phyloP scores from a whole-genome alignment of 2,888 invertebrate species.

The Rhopalosiphum nymphaeae region DNA sequence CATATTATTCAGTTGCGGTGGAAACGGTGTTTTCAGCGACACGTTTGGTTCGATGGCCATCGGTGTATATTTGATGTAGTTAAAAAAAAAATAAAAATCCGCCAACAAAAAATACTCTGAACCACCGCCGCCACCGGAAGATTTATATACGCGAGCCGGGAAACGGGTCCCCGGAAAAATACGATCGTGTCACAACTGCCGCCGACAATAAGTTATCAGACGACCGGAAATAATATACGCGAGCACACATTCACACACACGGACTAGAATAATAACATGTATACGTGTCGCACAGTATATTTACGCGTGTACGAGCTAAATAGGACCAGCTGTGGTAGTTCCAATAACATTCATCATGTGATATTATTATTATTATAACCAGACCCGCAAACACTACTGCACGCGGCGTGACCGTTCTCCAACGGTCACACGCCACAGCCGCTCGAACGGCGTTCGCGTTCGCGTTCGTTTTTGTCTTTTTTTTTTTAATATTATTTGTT shows the following conservation, averaged over 20 bases:
- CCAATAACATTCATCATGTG: conserved; percentile 13
- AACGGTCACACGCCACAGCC: background rate
- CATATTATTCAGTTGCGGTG: background rate
- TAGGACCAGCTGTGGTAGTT: conserved; percentile 11
- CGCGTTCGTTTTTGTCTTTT: background rate
- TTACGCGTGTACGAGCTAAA: background rate
- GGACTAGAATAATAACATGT: background rate
- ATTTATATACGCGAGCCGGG: background rate
- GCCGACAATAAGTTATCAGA: conserved; percentile 41
- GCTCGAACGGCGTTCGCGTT: background rate
- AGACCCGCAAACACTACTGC: background rate
- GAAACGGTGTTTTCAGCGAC: background rate
- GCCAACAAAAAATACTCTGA: background rate
- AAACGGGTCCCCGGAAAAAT: background rate
- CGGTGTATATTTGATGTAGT: background rate
- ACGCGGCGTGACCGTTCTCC: background rate
- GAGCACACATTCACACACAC: background rate
- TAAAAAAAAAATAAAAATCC: background rate
- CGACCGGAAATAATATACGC: conserved; percentile 21
- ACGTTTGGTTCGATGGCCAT: background rate
- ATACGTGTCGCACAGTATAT: background rate
- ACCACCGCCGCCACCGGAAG: background rate
- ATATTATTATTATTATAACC: conserved; percentile 7
- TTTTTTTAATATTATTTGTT: background rate
- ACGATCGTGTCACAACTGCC: background rate